Evolutionary conservation across 1,140 invertebrate genomes (phyloP), one percentile per base, ranked within the genome.

Genomic region (Platyura marginata): DNA sequence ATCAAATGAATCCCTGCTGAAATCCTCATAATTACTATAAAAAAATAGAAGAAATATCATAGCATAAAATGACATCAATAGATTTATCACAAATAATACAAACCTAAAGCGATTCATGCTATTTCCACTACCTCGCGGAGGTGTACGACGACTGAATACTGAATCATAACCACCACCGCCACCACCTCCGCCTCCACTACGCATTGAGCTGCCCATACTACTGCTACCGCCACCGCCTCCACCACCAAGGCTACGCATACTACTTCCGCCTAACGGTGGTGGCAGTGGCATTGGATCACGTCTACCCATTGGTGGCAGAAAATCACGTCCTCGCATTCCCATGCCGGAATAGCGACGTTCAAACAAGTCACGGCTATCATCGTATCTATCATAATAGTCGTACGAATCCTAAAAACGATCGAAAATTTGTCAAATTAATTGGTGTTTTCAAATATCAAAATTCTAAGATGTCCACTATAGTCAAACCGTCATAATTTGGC

Each of bases 1-100:
- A 66, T 85, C 81, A 65, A 84, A 84, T 34, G 79, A 79, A 64
- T 84, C 81, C 49, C 81, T 69, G 62, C 79, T 84, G 57, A 83
- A 84, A 67, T 84, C 81, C 68, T 85, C 81, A 67, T 81, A 85
- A 66, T 81, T 75, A 53, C 76, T 73, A 56, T 56, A 63, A 57
- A 41, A 49, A 46, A 46, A 56, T 45, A 44, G 11, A 40, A 10
- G 13, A 40, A 40, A 29, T 8, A 29, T 29, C 13, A 29, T 33
- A 20, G 19, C 25, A 40, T 32, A 13, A 16, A 36, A 38, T 29
- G 3, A 38, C 3, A 29, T n/a, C 19, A 10, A 18, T 41, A 16
- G 22, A 13, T 40, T 22, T 13, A 32, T 34, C 20, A 33, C 15
- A 45, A 53, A 41, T 5, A 16, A 44, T 8, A 39, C 25, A 39